Conservation (phyloP, 2,888 invertebrate species). For the Rotaria magnacalcarata region DNA sequence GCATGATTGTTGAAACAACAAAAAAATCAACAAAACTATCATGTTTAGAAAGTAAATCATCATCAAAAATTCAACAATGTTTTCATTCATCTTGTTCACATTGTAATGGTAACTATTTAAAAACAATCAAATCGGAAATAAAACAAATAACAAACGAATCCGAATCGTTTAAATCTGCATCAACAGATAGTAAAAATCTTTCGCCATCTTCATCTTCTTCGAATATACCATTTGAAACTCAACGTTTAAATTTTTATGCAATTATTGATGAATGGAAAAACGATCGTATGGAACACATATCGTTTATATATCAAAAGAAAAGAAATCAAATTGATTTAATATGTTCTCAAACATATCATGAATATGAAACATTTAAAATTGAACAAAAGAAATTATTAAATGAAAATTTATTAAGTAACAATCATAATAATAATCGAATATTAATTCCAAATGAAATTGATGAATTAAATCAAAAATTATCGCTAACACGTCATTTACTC, state of each 20-base stretch:
- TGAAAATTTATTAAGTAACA: neutral
- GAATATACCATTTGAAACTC: neutral
- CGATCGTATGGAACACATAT: neutral
- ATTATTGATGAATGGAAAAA: constrained; percentile 9
- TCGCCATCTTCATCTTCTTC: neutral
- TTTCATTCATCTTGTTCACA: constrained; percentile 29
- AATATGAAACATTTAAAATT: constrained; percentile 22
- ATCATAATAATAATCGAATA: neutral
- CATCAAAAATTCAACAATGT: neutral
- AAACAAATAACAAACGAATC: neutral
- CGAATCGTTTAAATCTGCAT: neutral
- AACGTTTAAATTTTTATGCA: neutral
- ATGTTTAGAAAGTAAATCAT: neutral
- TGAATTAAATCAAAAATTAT: constrained; percentile 33
- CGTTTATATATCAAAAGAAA: constrained; percentile 33
- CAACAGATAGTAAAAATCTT: neutral
- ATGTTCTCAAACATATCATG: neutral
- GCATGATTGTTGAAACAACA: neutral
- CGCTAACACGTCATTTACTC: constrained; percentile 2
- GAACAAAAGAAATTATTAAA: constrained; percentile 18
- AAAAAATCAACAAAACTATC: neutral
- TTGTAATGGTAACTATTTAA: neutral
- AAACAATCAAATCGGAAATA: neutral
- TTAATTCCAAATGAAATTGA: constrained; percentile 22
- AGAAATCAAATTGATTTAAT: constrained; percentile 33